Base-by-base conservation (phyloP, 2,888 invertebrate genomes). In the Acrocyrtus sp. region DNA sequence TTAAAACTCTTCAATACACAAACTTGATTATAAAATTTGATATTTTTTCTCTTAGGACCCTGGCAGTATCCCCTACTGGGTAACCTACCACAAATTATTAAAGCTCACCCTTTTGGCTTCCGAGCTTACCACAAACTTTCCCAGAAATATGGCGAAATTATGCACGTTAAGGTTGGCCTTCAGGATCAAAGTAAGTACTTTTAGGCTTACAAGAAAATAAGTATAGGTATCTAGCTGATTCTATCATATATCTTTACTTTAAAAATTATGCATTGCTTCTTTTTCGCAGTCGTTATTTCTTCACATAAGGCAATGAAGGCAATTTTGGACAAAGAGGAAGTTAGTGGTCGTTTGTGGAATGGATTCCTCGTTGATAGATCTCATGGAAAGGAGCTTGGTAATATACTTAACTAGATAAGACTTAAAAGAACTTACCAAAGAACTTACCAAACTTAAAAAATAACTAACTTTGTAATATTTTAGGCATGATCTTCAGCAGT, bases 361-460 rank as follows among this genome's bases (percentile, higher is more conserved):
- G 79, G 79, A 10, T 74, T 78, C 51, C 60, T 79, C 1, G 72
- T 66, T 19, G 79, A 79, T 67, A 39, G 79, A 27, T 78, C 79
- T 0, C 74, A 75, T 54, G 79, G 79, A 34, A 78, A 79, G 57
- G 77, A 78, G 47, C 63, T 79, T 3, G 79, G 79, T 77, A 58
- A 26, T 24, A 17, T 41, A n/a, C n/a, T n/a, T n/a, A n/a, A n/a
- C n/a, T n/a, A n/a, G n/a, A n/a, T n/a, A n/a, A n/a, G n/a, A n/a
- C n/a, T n/a, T n/a, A n/a, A n/a, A n/a, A n/a, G n/a, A n/a, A n/a
- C n/a, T n/a, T n/a, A n/a, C n/a, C n/a, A n/a, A n/a, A n/a, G n/a
- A n/a, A n/a, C n/a, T n/a, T n/a, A n/a, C n/a, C n/a, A n/a, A n/a
- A n/a, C n/a, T n/a, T n/a, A n/a, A n/a, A n/a, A n/a, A n/a, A n/a